Evolutionary conservation across 2,888 invertebrate species (phyloP), one percentile per base, ranked within the genome.

Genomic region (Aphidoletes aphidimyza): DNA sequence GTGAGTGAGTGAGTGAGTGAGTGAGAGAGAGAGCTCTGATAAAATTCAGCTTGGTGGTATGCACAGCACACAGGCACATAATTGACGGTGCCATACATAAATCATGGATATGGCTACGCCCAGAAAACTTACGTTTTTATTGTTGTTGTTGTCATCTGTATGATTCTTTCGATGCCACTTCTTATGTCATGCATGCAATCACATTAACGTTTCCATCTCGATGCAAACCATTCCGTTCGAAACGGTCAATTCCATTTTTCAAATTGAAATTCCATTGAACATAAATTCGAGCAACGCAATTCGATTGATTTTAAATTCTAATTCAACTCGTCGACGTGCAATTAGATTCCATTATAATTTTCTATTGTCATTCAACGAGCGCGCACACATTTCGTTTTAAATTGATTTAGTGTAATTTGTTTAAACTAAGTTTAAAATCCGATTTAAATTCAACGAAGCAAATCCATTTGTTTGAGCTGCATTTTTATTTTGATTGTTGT

Each of bases 21-120:
- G 17, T 47, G 47, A 47, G 19, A 47, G 17, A 54, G 54, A 54
- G 47, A 47, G 47, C 47, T 5, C 2, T 30, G 69, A 69, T 26
- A 69, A 69, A 34, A 69, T 11, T 30, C 26, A 69, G 69, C 30
- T 42, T 69, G 26, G 30, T 22, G 22, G 34, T 30, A 69, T 14
- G 30, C 54, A 54, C 30, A 69, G 69, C 30, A 69, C 54, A 54
- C 30, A 69, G 69, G 69, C 69, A 69, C 69, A 30, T 69, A 69
- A 69, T 69, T 14, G 69, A 69, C 69, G 69, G n/a, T 81, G 81
- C 81, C 81, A 81, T 81, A 81, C 81, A 81, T 81, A 81, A 81
- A 81, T 81, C 81, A 37, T 81, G 37, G 22, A 81, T 81, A 81
- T 81, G 81, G 81, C 81, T 81, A 81, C 81, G 81, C 81, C 81